Percentiles rank a stretch among this genome's conserved stretches.
phyloP scores from a whole-genome alignment of 2,797 vertebrate genomes.

The Tragopan temminckii region DNA sequence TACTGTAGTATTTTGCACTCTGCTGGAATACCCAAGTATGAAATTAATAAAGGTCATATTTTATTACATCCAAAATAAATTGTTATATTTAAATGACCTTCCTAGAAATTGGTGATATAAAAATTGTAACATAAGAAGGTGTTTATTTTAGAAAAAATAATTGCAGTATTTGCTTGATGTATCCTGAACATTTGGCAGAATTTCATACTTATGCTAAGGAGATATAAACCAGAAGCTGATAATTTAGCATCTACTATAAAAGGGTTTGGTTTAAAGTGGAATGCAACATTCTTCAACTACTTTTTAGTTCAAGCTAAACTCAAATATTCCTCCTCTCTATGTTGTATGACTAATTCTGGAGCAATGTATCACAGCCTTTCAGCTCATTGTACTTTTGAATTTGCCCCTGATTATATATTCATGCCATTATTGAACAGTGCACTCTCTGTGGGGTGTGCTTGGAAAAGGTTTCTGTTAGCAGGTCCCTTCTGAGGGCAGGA shows the following conservation, averaged over 20 bases:
- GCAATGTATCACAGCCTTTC: not conserved
- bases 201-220: slow-evolving; percentile 61
- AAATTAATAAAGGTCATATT: slow-evolving; percentile 73
- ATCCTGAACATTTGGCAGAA: slow-evolving; percentile 63
- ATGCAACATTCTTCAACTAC: slow-evolving; percentile 32
- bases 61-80: slow-evolving; percentile 75
- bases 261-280: slow-evolving; percentile 23
- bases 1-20: slow-evolving; percentile 67
- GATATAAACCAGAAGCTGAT: slow-evolving; percentile 75
- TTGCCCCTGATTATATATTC: not conserved
- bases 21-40: slow-evolving; percentile 70
- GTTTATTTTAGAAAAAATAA: slow-evolving; percentile 78
- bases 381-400: not conserved
- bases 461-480: fast-evolving
- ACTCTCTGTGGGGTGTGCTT: not conserved
- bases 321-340: not conserved
- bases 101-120: slow-evolving; percentile 67
- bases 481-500: not conserved
- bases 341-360: not conserved
- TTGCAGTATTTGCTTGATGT: slow-evolving; percentile 72
- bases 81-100: slow-evolving; percentile 73
- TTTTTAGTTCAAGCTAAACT: slow-evolving; percentile 21
- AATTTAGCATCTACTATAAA: slow-evolving; percentile 71
- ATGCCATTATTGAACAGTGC: not conserved
- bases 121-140: slow-evolving; percentile 73